These are phyloP conservation scores for Setophaga coronata DNA, from an alignment of 2,113 vertebrate species.

Conservation along the genomic window DNA sequence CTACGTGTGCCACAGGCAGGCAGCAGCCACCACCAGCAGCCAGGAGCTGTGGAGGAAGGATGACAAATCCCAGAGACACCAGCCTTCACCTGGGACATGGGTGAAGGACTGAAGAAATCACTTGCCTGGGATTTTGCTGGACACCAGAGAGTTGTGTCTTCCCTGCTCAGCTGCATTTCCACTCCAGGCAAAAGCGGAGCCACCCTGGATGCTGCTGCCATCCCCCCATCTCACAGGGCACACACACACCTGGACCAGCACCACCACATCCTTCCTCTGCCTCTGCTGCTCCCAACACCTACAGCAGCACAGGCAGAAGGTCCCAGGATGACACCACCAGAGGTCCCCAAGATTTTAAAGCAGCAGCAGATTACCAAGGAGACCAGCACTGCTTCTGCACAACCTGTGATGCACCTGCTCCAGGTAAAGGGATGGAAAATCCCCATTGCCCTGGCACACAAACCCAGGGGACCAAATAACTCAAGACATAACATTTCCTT, in stretches of 20 bases:
- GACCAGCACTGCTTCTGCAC: background rate
- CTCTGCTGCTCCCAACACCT: background rate
- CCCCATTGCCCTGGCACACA: fast-evolving
- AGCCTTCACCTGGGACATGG: background rate
- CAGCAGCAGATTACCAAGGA: background rate
- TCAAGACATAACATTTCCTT: background rate
- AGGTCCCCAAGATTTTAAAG: background rate
- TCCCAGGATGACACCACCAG: background rate
- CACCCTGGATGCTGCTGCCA: background rate
- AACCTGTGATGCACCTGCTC: background rate
- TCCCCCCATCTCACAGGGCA: background rate
- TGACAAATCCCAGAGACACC: background rate
- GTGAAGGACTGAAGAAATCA: background rate
- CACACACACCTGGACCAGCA: fast-evolving
- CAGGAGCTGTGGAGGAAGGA: background rate
- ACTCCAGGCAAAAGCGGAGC: background rate
- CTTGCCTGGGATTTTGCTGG: background rate
- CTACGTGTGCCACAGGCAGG: fast-evolving
- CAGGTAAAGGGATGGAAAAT: background rate
- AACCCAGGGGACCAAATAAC: background rate
- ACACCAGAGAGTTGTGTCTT: fast-evolving
- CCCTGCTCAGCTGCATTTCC: background rate
- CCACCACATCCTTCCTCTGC: background rate
- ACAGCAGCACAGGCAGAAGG: background rate
- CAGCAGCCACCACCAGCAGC: background rate